Base-by-base conservation (phyloP, 2,888 invertebrate species). In the Drosophila borealis region DNA sequence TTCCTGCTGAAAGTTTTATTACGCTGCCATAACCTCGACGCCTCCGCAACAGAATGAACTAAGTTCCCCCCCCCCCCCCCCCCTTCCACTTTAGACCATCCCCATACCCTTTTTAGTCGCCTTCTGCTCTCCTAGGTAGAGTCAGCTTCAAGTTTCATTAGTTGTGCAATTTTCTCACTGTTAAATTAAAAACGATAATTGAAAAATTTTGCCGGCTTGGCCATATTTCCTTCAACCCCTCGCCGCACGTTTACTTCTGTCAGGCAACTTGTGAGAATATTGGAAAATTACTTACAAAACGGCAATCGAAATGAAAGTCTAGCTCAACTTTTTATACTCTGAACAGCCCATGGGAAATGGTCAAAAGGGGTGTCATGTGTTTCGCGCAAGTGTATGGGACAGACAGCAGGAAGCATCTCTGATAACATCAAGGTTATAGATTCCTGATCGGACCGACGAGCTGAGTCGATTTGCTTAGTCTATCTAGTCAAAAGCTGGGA, bases 121-220 rank as follows among this genome's bases (percentile, higher is more conserved):
- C 13, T 36, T 36, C 36, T 13, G 13, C 13, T 13, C 17, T 29
- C 9, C 41, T 42, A 17, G n/a, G 64, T 73, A 63, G 57, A 64
- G 80, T 54, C 41, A 56, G 54, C 70, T 67, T 29, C 64, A 49
- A 88, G 73, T 83, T 83, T 88, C 86, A 89, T 83, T 85, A 88
- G 83, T 79, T 85, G 86, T 73, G 83, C 83, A 80, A 89, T 84
- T 83, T 89, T 85, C 89, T 80, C 78, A 80, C 75, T 80, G 74
- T 68, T 76, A 78, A 85, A 85, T 89, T 89, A 89, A 89, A 85
- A 85, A 89, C 88, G 89, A 89, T 85, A 89, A 85, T 85, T 85
- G 90, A 87, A 85, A 85, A 89, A 75, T 75, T 89, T 73, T 67
- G 66, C 63, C 49, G 33, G 53, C 50, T 34, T 34, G 9, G 25